Evolutionary conservation across 2,888 invertebrate genomes (phyloP).

Genomic region (Buathra laborator): DNA sequence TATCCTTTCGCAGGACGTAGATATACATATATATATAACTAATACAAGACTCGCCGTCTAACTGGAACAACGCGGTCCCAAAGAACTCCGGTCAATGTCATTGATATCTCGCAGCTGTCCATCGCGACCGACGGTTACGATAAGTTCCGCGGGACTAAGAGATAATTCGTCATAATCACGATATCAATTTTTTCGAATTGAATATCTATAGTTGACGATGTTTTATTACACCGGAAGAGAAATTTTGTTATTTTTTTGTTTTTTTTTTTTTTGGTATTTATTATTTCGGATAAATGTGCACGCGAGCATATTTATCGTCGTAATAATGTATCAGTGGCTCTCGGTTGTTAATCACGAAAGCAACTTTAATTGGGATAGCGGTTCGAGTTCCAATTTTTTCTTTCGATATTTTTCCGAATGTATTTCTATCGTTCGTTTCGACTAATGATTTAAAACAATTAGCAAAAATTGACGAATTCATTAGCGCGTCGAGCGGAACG

Average conservation of each 20-base stretch:
- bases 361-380: too few relatives aligned
- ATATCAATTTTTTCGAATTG: constrained; percentile 45
- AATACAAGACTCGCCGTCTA: constrained; percentile 45
- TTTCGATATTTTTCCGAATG: neutral
- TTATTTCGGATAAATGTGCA: constrained; percentile 3
- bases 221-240: constrained; percentile 26
- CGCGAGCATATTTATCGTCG: neutral
- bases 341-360: too few relatives aligned
- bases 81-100: constrained; percentile 54
- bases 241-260: constrained; percentile 22
- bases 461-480: constrained; percentile 23
- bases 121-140: constrained; percentile 55
- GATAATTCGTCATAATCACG: constrained; percentile 48
- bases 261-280: neutral
- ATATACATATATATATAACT: neutral
- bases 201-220: neutral
- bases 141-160: constrained; percentile 50
- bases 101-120: constrained; percentile 69
- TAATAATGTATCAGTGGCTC: too few relatives aligned
- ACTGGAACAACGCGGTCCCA: constrained; percentile 48
- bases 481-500: constrained; percentile 8
- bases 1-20: constrained; percentile 60
- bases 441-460: constrained; percentile 9
- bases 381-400: too few relatives aligned
- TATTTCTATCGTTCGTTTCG: constrained; percentile 5